These are phyloP conservation scores for Anoura caudifer DNA, from an alignment of 2,113 vertebrate genomes.

Conservation along the genomic window DNA sequence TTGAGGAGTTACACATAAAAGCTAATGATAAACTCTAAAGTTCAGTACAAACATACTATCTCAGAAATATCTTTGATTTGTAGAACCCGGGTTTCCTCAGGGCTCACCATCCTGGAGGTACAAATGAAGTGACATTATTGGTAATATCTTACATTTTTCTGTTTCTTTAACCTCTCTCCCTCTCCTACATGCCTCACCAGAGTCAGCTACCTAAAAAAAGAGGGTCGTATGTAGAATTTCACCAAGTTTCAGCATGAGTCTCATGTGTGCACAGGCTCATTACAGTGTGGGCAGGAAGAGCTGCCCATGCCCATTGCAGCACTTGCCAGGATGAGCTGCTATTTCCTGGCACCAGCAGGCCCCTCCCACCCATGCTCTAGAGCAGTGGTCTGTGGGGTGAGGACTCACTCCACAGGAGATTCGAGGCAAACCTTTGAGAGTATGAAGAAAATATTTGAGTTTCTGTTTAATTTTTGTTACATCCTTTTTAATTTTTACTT, in stretches of 20 bases:
- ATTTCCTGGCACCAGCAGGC: not conserved
- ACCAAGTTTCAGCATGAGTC: not conserved
- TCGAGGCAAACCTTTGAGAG: not conserved
- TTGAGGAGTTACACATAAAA: not conserved
- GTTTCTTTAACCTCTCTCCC: not conserved
- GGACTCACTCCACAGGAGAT: not conserved
- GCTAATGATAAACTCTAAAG: not conserved
- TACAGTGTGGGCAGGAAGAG: not conserved
- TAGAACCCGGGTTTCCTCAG: not conserved
- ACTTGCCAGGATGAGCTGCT: not conserved
- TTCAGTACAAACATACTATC: not conserved
- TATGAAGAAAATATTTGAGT: not conserved
- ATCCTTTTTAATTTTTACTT: not conserved
- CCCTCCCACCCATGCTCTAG: not conserved
- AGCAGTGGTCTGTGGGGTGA: not conserved
- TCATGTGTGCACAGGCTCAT: not conserved
- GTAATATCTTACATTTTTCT: not conserved
- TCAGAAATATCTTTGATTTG: slow-evolving; percentile 1
- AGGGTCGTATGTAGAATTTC: not conserved
- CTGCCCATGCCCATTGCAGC: not conserved
- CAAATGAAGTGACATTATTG: not conserved
- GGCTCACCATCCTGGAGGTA: not conserved
- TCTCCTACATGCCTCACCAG: not conserved
- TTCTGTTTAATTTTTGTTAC: not conserved
- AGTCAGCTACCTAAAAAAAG: not conserved